These are phyloP conservation scores for Drosophila tanythrix DNA, from an alignment of 2,888 invertebrate species.

Conservation along the genomic window DNA sequence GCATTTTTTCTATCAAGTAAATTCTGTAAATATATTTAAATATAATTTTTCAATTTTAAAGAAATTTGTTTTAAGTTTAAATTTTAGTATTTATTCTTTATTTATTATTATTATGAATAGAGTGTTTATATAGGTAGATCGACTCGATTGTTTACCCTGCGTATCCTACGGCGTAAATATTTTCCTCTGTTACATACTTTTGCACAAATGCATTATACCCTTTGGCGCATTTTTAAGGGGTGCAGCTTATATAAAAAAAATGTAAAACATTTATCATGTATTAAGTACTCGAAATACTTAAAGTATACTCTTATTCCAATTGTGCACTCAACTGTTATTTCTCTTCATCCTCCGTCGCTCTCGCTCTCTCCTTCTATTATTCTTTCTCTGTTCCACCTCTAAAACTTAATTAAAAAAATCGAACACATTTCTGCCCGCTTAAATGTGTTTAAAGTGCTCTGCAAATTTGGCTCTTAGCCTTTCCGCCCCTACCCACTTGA, in stretches of 20 bases:
- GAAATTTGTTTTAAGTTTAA: background rate
- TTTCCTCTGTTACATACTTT: background rate
- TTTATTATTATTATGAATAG: background rate
- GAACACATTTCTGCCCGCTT: slow-evolving; percentile 12
- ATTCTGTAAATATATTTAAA: background rate
- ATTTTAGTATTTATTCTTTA: too few species aligned
- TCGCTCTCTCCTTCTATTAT: background rate
- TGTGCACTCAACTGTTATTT: slow-evolving; percentile 13
- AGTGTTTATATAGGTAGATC: background rate
- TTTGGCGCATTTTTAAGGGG: background rate
- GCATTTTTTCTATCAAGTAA: background rate
- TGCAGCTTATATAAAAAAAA: background rate
- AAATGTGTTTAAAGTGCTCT: slow-evolving; percentile 39
- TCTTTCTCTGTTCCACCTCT: slow-evolving; percentile 6
- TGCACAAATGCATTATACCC: background rate
- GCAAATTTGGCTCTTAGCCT: slow-evolving; percentile 22
- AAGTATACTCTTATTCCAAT: background rate
- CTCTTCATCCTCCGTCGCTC: background rate
- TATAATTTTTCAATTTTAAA: background rate
- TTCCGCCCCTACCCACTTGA: background rate
- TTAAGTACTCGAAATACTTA: background rate
- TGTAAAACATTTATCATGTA: background rate
- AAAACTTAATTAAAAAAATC: slow-evolving; percentile 46
- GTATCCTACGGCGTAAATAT: background rate
- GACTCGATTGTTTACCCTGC: background rate